These are phyloP conservation scores for Plagiodera versicolora DNA, from an alignment of 2,888 invertebrate species.

Conservation along the genomic window DNA sequence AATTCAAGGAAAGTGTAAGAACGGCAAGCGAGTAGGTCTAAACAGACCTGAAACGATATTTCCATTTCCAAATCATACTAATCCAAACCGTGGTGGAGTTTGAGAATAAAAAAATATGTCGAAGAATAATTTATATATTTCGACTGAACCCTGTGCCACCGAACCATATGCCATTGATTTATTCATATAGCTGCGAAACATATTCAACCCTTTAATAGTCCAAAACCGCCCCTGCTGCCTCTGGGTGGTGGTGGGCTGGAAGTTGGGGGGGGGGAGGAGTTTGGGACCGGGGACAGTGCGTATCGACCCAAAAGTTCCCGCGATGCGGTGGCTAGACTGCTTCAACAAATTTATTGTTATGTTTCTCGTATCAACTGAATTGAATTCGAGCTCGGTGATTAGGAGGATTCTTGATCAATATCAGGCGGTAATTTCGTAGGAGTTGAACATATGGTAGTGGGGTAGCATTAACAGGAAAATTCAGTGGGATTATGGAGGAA, in stretches of 20 bases:
- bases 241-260: too few relatives aligned
- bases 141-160: background rate
- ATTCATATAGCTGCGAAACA: background rate
- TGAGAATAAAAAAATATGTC: too few relatives aligned
- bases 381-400: slow-evolving; percentile 35
- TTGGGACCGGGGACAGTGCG: slow-evolving; percentile 18
- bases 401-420: background rate
- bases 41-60: too few relatives aligned
- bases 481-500: too few relatives aligned
- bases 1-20: too few relatives aligned
- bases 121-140: background rate
- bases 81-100: too few relatives aligned
- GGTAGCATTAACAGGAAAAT: too few relatives aligned
- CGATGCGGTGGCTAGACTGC: slow-evolving; percentile 50
- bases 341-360: slow-evolving; percentile 45
- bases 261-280: slow-evolving; percentile 28
- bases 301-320: slow-evolving; percentile 42
- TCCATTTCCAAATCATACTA: too few relatives aligned
- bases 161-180: background rate
- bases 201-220: background rate
- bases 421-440: background rate
- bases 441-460: background rate
- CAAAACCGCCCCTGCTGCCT: slow-evolving; percentile 15
- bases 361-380: slow-evolving; percentile 45
- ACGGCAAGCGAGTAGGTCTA: too few relatives aligned